Evolutionary conservation across 1,140 invertebrate species (phyloP).

Genomic region (Bactericera cockerelli): DNA sequence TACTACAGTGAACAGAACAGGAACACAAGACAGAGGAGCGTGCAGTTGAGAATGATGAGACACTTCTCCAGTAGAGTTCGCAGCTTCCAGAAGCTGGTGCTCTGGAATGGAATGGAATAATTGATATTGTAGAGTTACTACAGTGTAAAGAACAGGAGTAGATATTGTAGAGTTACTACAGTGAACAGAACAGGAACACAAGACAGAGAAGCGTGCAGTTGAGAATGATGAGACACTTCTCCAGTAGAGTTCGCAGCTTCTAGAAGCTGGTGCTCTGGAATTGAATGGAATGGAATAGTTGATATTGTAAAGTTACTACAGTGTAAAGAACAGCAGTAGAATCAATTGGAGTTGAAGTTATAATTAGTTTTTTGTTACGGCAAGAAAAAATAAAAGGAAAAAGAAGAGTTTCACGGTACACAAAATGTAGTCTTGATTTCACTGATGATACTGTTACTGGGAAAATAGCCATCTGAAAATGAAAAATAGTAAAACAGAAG

Average conservation of each 20-base stretch:
- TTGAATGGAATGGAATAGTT: neutral
- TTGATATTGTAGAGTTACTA: neutral
- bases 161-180: no score
- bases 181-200: conserved; percentile 36
- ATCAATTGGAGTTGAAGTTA: neutral
- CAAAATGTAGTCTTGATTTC: no score
- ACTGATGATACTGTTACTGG: no score
- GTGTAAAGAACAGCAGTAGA: neutral
- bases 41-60: conserved; percentile 36
- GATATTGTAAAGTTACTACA: conserved; percentile 4
- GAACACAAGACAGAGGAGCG: conserved; percentile 44
- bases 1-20: conserved; percentile 31
- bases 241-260: conserved; percentile 41
- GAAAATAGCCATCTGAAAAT: no score
- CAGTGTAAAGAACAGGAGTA: neutral
- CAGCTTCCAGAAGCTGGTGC: conserved; percentile 44
- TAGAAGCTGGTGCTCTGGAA: conserved; percentile 39
- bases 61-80: conserved; percentile 40
- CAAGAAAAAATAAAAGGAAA: no score
- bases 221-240: conserved; percentile 39
- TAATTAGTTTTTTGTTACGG: neutral
- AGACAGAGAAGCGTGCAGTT: conserved; percentile 42
- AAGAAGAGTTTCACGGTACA: no score
- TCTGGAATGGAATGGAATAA: conserved; percentile 29
- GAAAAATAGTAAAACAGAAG: no score